Evolutionary conservation across 2,113 vertebrate genomes (phyloP), one percentile per base, ranked within the genome.

Genomic region (Steatornis caripensis): DNA sequence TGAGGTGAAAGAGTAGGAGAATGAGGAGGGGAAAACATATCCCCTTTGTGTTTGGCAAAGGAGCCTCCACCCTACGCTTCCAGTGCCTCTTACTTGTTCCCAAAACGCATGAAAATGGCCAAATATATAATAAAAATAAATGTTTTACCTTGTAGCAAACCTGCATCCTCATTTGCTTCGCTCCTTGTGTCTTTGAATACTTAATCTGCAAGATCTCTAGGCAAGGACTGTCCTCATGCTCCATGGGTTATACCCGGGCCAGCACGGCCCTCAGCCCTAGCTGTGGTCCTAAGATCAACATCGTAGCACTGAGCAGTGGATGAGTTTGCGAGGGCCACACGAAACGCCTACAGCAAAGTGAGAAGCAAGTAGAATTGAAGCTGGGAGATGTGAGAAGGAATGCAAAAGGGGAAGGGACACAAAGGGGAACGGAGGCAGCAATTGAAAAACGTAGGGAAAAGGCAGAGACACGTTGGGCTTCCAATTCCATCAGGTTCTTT

Each of bases 211-310:
- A 57, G 43, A n/a, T 60, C 9, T 39, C 23, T 22, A 17, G 27
- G 32, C 1, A 5, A 65, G 71, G 58, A 48, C 41, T 77, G 22
- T 62, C 32, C 51, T 61, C 21, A 54, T 53, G 11, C 37, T 62
- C n/a, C 0, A 0, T 53, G 64, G 22, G 9, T 74, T 46, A 5
- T 13, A 9, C 17, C n/a, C 41, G 86, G 72, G 22, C 29, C 36
- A n/a, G 39, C 3, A 1, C 6, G 37, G 29, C 11, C 20, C 43
- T 65, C 48, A 58, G 69, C 54, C n/a, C 48, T 7, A 27, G 1
- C 41, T 65, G 15, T 34, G 20, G 7, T 32, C 37, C 65, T 41
- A 9, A 13, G 51, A n/a, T 9, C 39, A 16, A 3, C 43, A 9
- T 12, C 4, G 0, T 14, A 14, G 26, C 15, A 1, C 9, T 7